Evolutionary conservation across 2,113 vertebrate genomes (phyloP).

Genomic region (Lepisosteus oculatus): DNA sequence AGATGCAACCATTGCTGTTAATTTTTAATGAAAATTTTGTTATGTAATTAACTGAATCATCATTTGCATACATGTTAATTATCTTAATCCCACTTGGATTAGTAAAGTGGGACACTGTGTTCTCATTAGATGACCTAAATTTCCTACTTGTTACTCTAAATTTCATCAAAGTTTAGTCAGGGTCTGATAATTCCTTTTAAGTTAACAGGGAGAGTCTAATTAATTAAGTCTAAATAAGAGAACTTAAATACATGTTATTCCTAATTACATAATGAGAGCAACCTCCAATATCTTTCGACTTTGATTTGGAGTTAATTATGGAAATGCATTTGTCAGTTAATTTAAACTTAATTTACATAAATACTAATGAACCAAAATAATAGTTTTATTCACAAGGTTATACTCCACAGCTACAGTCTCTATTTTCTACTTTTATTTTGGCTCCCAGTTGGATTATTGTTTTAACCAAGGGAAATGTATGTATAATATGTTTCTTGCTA

Average conservation of each 20-base stretch:
- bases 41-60: slow-evolving; percentile 56
- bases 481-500: no score
- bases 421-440: not conserved
- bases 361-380: slow-evolving; percentile 21
- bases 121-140: slow-evolving; percentile 75
- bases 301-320: slow-evolving; percentile 19
- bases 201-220: slow-evolving; percentile 64
- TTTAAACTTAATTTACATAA: slow-evolving; percentile 18
- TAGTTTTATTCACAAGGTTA: slow-evolving; percentile 12
- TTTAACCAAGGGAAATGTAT: no score
- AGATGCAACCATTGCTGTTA: slow-evolving; percentile 28
- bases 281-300: slow-evolving; percentile 38
- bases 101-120: slow-evolving; percentile 65
- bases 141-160: slow-evolving; percentile 62
- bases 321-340: slow-evolving; percentile 19
- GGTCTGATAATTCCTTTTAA: slow-evolving; percentile 75
- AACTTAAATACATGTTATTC: slow-evolving; percentile 50
- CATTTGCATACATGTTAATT: slow-evolving; percentile 72
- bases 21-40: slow-evolving; percentile 50
- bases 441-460: not conserved
- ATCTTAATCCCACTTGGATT: slow-evolving; percentile 55
- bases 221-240: slow-evolving; percentile 63
- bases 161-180: slow-evolving; percentile 74
- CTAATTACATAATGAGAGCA: slow-evolving; percentile 53
- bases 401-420: not conserved